Evolutionary conservation across 2,113 vertebrate genomes (phyloP), one percentile per base, ranked within the genome.

Genomic region (Oryzias curvinotus): DNA sequence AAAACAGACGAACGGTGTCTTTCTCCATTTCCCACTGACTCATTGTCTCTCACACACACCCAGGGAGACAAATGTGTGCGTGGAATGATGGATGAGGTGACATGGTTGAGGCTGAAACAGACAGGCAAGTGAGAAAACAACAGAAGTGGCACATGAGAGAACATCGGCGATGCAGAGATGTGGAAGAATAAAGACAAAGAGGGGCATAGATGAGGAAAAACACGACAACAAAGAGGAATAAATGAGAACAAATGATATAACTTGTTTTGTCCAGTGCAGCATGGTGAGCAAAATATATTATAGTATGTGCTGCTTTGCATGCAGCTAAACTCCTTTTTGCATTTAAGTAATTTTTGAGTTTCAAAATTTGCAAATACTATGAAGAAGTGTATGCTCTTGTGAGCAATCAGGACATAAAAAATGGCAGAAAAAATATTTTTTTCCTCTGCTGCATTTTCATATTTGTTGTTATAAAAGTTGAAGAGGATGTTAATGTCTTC

Each of bases 101-200:
- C 41, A 80, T 75, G 80, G 85, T 84, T 75, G 85, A 82, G 85
- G 78, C 80, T 86, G 76, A 52, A 77, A 85, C 73, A 83, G 71
- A 84, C 73, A 58, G 78, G 70, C 49, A 5, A 64, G 58, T 48
- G 65, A 71, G 42, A 72, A 81, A 75, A 78, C 71, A 77, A 78
- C 73, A 72, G 58, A 63, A 65, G 71, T 74, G 71, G 50, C 62
- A 74, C 68, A 84, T 43, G 59, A 60, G 48, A 62, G 69, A 62
- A 64, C 48, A 64, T 57, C 44, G 62, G 64, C 67, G 66, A 67
- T 57, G 48, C 15, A 17, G 52, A 74, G 66, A 81, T 59, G 66
- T 3, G 51, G 47, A 57, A 52, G 72, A 74, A 81, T 56, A 57
- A 75, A 72, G 62, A 69, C 50, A 66, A 54, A 19, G 50, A 41